A percentile compares a stretch with the other conserved stretches of the same genome.
These are phyloP conservation scores for Sycophila texana DNA, from an alignment of 2,888 invertebrate species.

Conservation along the genomic window DNA sequence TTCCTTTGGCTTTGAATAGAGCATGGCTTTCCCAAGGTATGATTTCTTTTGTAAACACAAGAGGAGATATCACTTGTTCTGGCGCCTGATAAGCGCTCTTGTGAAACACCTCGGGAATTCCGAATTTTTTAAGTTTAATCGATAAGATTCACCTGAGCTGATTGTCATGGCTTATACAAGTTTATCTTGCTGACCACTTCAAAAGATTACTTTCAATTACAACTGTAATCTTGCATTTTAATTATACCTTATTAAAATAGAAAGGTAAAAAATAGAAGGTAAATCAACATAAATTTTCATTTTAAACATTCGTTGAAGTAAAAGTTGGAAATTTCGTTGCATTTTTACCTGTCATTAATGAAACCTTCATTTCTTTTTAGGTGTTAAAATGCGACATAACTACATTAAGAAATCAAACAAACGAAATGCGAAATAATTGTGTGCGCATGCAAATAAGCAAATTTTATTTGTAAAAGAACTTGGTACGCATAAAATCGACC, in stretches of 20 bases:
- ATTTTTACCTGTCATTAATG: too few species aligned
- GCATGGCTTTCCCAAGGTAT: not conserved
- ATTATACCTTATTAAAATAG: too few species aligned
- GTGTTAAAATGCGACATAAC: too few species aligned
- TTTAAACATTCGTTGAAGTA: too few species aligned
- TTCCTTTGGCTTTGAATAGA: conserved; percentile 1
- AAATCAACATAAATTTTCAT: too few species aligned
- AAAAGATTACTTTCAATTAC: not conserved
- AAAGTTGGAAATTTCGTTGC: too few species aligned
- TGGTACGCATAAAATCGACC: not conserved
- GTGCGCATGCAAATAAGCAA: too few species aligned
- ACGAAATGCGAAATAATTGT: too few species aligned
- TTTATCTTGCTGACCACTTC: not conserved
- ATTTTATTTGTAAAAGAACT: too few species aligned
- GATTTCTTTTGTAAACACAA: conserved; percentile 2
- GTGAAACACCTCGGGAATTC: conserved; percentile 30
- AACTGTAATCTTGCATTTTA: not conserved
- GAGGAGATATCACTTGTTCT: not conserved
- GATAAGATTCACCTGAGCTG: conserved; percentile 27
- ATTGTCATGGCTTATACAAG: not conserved
- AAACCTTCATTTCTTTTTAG: too few species aligned
- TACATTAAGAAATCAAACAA: too few species aligned
- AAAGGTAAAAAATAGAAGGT: too few species aligned
- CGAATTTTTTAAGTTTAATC: conserved; percentile 22
- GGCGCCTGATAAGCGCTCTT: conserved; percentile 24